Evolutionary conservation across 2,797 vertebrate genomes (phyloP).

Genomic region (Leucoraja ocellata): DNA sequence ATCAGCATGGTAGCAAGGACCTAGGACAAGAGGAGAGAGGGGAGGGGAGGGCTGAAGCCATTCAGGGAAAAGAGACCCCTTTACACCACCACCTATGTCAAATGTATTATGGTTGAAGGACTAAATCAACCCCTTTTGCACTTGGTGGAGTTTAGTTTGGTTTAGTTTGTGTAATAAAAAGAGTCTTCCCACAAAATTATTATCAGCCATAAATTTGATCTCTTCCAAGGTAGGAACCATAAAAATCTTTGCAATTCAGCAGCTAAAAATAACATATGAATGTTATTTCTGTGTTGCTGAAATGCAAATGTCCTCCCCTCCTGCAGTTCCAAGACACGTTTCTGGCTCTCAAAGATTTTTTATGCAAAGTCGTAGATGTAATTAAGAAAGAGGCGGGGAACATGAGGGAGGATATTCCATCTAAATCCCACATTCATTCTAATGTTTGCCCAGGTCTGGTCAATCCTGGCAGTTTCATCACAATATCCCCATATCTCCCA

Average conservation of each 20-base stretch:
- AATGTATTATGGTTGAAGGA: background rate
- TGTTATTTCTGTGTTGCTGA: background rate
- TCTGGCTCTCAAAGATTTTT: background rate
- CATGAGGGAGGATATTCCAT: background rate
- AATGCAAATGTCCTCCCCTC: background rate
- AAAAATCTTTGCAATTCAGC: background rate
- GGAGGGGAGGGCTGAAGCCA: background rate
- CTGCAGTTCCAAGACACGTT: background rate
- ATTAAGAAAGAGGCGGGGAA: background rate
- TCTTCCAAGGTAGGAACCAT: background rate
- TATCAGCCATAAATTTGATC: background rate
- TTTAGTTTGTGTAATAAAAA: background rate
- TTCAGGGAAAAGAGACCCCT: background rate
- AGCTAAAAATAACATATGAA: background rate
- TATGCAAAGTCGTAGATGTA: background rate
- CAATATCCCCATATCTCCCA: background rate
- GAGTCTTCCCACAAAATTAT: background rate
- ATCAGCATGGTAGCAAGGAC: background rate
- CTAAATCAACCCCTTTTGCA: background rate
- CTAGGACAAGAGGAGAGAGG: background rate
- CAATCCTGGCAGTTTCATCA: background rate
- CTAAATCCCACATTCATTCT: background rate
- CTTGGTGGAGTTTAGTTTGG: background rate
- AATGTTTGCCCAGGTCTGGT: background rate
- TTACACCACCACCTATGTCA: background rate